Evolutionary conservation across 1,140 invertebrate genomes (phyloP).

Genomic region (Contarinia nasturtii): DNA sequence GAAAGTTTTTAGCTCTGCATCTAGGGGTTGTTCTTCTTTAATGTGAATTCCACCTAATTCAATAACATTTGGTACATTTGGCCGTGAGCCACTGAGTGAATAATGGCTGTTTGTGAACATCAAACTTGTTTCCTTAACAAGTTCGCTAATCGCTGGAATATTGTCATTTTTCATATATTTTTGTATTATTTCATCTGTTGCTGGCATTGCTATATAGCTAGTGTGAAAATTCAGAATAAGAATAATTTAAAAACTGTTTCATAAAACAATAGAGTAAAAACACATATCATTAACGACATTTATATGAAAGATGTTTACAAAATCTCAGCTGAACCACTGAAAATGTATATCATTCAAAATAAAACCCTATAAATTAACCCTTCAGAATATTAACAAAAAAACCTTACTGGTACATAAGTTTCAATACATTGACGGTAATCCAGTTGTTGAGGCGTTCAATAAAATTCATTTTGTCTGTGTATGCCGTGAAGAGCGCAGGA

Average conservation of each 20-base stretch:
- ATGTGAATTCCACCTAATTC: conserved; percentile 40
- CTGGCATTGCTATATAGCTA: too few species aligned
- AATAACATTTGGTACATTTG: conserved; percentile 32
- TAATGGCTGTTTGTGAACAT: conserved; percentile 37
- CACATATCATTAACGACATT: too few species aligned
- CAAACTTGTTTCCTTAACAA: conserved; percentile 31
- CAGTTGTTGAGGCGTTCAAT: conserved; percentile 24
- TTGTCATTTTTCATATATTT: conserved; percentile 10
- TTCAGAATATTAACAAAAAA: not conserved
- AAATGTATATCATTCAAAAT: too few species aligned
- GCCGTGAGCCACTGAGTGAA: conserved; percentile 27
- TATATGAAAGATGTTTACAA: too few species aligned
- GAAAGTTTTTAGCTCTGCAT: conserved; percentile 28
- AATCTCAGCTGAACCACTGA: too few species aligned
- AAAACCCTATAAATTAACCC: too few species aligned
- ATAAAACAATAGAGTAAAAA: too few species aligned
- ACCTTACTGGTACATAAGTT: conserved; percentile 17
- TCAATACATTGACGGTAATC: conserved; percentile 14
- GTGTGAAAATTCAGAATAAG: too few species aligned
- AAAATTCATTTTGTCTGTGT: conserved; percentile 32
- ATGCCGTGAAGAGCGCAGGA: conserved; percentile 30
- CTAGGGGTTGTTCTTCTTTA: not conserved
- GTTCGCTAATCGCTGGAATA: conserved; percentile 17
- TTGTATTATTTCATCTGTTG: too few species aligned
- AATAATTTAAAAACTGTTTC: too few species aligned